These are phyloP conservation scores for Andrena hattorfiana DNA, from an alignment of 2,888 invertebrate species.

Conservation along the genomic window DNA sequence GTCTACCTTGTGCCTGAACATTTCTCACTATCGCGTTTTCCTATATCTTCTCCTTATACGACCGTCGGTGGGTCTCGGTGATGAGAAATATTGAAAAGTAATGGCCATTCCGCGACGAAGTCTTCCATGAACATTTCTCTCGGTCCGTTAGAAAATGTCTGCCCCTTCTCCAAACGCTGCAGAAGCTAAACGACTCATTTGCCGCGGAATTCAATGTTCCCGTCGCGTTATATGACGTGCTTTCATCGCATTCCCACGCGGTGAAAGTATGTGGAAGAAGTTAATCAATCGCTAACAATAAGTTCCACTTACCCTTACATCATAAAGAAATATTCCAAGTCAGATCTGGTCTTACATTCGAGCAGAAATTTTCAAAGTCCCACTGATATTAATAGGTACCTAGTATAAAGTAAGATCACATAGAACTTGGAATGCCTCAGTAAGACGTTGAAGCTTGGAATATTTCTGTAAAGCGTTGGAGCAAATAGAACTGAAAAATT, in stretches of 20 bases:
- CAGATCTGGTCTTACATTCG: no score
- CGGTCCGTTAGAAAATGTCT: slow-evolving; percentile 1
- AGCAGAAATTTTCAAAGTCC: no score
- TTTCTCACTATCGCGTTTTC: slow-evolving; percentile 58
- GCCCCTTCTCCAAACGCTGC: not conserved
- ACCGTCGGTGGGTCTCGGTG: slow-evolving; percentile 26
- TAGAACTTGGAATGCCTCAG: no score
- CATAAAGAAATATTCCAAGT: no score
- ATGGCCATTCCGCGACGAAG: slow-evolving; percentile 40
- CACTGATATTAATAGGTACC: no score
- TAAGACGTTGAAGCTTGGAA: no score
- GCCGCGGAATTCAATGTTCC: slow-evolving; percentile 5
- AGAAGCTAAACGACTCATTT: slow-evolving; percentile 17
- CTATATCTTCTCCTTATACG: slow-evolving; percentile 31
- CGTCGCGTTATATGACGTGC: not conserved
- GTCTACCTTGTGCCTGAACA: slow-evolving; percentile 10
- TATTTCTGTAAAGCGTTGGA: no score
- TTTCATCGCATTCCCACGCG: not conserved
- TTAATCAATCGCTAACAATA: not conserved
- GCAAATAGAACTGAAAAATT: no score
- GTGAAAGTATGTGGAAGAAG: not conserved
- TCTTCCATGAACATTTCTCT: slow-evolving; percentile 22
- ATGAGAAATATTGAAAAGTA: slow-evolving; percentile 68
- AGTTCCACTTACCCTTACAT: no score
- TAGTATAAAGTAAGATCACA: no score